Base-by-base conservation (phyloP, 23 tunicate species). In the Ciona savignyi region DNA sequence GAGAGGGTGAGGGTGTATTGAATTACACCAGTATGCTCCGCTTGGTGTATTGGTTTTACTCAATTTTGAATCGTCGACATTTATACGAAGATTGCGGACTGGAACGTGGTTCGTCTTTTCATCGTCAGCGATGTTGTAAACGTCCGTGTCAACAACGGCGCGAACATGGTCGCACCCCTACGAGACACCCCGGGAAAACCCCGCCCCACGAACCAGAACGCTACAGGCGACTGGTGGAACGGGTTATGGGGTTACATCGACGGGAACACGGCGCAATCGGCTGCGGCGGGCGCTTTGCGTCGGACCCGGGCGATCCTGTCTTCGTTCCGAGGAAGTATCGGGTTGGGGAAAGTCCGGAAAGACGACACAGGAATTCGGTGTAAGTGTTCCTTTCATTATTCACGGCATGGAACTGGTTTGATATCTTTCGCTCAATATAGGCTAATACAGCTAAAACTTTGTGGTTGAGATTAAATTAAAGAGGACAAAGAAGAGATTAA, bases 101-200 rank as follows among this genome's bases (percentile, higher is more conserved):
- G 84, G 84, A 80, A 80, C 77, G 35, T 70, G 27, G 51, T 71
- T 71, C 77, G 77, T 23, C 2, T 70, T 27, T 28, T 70, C 9
- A 63, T 80, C 24, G 84, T 80, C 62, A 80, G 84, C 64, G 77
- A 80, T 71, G 77, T 80, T 71, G 42, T 80, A 4, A 80, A 27
- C 62, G 84, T 63, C 34, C 73, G 84, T 4, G 11, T 71, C 3
- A 80, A 80, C 31, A 77, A 80, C 70, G 84, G 76, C 25, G 62
- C 25, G 25, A 80, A 80, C 62, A 71, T 80, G 62, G 72, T 22
- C 26, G 84, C 70, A 11, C 11, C 56, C 1, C 30, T 70, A 26
- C 77, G 72, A 27, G 84, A 62, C 62, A 32, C 70, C 61, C 77
- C 77, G 26, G 26, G 25, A 24, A 24, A 3, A 2, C 15, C 31